These are phyloP conservation scores for Odocoileus virginianus DNA, from an alignment of 2,113 vertebrate species.

Conservation along the genomic window DNA sequence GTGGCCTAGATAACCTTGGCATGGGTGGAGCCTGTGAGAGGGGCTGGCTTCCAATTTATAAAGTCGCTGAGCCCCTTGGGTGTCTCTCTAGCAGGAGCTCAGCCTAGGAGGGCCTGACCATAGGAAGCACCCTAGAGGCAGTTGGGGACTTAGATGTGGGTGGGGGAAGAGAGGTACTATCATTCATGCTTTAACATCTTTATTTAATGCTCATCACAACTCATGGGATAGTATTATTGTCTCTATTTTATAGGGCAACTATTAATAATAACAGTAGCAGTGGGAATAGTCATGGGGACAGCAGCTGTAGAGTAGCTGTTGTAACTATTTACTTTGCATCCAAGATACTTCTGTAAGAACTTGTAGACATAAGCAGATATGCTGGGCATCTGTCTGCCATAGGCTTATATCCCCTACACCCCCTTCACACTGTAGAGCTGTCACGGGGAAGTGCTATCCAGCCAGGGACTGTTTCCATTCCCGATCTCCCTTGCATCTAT, in stretches of 20 bases:
- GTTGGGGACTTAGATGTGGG: not conserved
- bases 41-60: not conserved
- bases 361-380: not conserved
- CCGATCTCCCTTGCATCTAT: not conserved
- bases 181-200: not conserved
- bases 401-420: too few species aligned
- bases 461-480: not conserved
- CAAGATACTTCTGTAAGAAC: not conserved
- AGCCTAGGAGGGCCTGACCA: not conserved
- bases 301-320: not conserved
- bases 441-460: not conserved
- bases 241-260: not conserved
- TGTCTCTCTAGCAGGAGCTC: not conserved
- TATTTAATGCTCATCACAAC: not conserved
- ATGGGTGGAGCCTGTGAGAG: not conserved
- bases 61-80: fast-evolving
- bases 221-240: not conserved
- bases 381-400: too few species aligned
- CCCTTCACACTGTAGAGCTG: not conserved
- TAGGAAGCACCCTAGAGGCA: not conserved
- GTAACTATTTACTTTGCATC: not conserved
- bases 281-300: not conserved
- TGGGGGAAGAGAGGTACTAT: not conserved
- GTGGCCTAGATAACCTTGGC: not conserved
- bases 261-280: not conserved